Evolutionary conservation across 1,140 invertebrate species (phyloP).

Genomic region (Lethrus apterus): DNA sequence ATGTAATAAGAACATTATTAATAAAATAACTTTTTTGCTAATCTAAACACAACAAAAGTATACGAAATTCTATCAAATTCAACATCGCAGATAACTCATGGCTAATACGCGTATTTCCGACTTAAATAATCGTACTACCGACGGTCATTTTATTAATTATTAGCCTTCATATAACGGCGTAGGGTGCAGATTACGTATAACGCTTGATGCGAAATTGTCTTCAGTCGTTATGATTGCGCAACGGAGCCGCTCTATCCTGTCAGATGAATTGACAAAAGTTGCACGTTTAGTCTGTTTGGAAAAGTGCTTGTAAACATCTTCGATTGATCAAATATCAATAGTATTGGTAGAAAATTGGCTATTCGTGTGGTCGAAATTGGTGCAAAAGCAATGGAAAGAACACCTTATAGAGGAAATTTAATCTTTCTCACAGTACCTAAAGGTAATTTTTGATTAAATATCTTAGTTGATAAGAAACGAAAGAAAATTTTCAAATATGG

Average conservation of each 20-base stretch:
- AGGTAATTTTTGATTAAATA: too few species aligned
- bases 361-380: background rate
- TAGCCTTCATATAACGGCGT: conserved; percentile 8
- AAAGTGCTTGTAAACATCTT: too few species aligned
- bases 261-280: background rate
- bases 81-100: background rate
- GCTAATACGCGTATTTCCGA: background rate
- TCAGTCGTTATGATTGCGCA: conserved; percentile 5
- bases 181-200: conserved; percentile 9
- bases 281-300: too few species aligned
- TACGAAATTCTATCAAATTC: background rate
- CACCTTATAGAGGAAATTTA: conserved; percentile 8
- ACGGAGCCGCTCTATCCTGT: background rate
- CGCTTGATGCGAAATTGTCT: conserved; percentile 3
- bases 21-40: background rate
- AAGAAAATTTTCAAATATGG: too few species aligned
- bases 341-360: background rate
- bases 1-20: too few species aligned
- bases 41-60: background rate
- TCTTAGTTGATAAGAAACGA: too few species aligned
- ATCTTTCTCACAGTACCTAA: conserved; percentile 10
- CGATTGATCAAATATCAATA: too few species aligned
- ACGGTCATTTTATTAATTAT: conserved; percentile 10
- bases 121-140: background rate
- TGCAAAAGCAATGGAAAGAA: conserved; percentile 8